Evolutionary conservation across 2,888 invertebrate genomes (phyloP).

Genomic region (Girardia tigrina): DNA sequence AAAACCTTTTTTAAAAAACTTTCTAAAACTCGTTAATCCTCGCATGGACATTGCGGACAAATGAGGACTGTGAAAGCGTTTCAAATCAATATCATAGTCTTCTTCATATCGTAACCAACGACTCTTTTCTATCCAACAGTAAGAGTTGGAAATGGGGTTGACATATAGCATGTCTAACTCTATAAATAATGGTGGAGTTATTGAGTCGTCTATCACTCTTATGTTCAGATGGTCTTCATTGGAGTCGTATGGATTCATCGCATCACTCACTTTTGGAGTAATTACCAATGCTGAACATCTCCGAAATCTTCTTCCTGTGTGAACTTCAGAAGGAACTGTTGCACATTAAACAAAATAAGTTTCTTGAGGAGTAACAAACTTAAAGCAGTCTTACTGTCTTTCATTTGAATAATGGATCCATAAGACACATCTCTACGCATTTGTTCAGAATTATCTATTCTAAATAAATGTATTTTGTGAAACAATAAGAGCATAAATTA

Average conservation of each 20-base stretch:
- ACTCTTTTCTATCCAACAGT: conserved; percentile 32
- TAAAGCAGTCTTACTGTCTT: neutral
- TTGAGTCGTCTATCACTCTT: neutral
- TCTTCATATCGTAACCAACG: conserved; percentile 33
- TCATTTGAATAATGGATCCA: conserved; percentile 9
- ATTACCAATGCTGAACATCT: neutral
- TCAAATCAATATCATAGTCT: conserved; percentile 26
- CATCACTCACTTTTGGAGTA: neutral
- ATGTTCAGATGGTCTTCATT: neutral
- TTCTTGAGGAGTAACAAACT: neutral
- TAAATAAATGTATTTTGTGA: neutral
- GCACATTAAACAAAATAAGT: neutral
- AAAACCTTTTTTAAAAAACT: conserved; percentile 31
- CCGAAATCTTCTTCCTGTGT: neutral
- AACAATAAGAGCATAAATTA: neutral
- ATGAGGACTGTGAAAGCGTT: conserved; percentile 31
- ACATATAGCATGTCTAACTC: neutral
- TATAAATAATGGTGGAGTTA: neutral
- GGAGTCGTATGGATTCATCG: neutral
- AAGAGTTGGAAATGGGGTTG: neutral
- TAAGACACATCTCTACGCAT: neutral
- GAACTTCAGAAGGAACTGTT: neutral
- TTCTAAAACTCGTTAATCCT: conserved; percentile 19
- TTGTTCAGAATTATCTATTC: neutral
- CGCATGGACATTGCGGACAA: conserved; percentile 23